Conservation (phyloP, 2,113 vertebrate species). For the Xenus cinereus region DNA sequence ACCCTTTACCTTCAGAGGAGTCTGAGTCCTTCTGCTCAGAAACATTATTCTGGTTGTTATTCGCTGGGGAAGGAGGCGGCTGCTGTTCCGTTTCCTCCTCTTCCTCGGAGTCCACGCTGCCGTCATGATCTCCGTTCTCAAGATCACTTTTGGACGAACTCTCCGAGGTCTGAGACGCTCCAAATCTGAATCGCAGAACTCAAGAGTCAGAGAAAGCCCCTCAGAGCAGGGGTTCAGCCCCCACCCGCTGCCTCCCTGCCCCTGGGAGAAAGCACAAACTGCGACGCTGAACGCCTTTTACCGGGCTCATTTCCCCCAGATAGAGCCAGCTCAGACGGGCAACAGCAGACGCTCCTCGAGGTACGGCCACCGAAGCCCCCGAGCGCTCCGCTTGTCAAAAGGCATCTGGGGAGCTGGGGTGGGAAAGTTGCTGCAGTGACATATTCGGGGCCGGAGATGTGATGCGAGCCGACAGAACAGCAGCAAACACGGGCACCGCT, state of each 20-base stretch:
- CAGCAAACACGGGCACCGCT: accelerated
- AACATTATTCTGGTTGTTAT: constrained; percentile 8
- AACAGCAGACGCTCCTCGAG: accelerated
- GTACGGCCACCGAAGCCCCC: accelerated
- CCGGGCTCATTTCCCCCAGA: accelerated
- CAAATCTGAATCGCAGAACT: constrained; percentile 75
- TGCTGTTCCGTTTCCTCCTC: constrained; percentile 52
- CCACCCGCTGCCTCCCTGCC: not conserved
- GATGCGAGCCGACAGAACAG: not conserved
- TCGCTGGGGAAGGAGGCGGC: not conserved
- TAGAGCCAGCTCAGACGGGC: not conserved
- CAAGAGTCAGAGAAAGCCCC: not conserved
- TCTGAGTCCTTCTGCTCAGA: not conserved
- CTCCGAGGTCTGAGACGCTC: constrained; percentile 80
- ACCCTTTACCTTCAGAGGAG: constrained; percentile 23
- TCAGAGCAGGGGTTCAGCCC: not conserved
- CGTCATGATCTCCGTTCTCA: constrained; percentile 78
- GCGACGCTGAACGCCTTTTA: accelerated
- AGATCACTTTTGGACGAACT: constrained; percentile 77
- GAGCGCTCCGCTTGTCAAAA: accelerated
- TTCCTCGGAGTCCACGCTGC: constrained; percentile 71
- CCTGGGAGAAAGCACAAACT: accelerated
- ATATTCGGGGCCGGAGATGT: accelerated
- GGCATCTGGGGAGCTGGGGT: accelerated
- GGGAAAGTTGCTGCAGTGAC: accelerated